A percentile compares a stretch with the other conserved stretches of the same genome.
These are phyloP conservation scores for Oreochromis spilurus DNA, from an alignment of 2,113 vertebrate species.

Conservation along the genomic window DNA sequence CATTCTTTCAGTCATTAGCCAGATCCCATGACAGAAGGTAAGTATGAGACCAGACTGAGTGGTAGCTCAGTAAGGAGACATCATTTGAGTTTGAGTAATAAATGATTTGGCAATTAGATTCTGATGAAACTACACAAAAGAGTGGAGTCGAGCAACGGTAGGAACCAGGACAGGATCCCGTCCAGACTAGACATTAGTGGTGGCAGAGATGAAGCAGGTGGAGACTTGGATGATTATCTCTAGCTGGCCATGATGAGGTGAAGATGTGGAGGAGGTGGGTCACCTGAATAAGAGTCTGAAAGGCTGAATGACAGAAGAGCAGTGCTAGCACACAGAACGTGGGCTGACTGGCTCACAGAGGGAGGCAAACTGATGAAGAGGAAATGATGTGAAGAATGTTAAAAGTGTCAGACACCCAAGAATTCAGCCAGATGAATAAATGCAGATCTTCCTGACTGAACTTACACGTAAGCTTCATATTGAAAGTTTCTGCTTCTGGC, in stretches of 20 bases:
- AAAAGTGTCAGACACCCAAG: not conserved
- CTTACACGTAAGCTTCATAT: not conserved
- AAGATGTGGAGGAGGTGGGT: not conserved
- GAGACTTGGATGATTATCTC: not conserved
- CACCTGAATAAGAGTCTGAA: not conserved
- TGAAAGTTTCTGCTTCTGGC: not conserved
- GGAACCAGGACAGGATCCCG: not conserved
- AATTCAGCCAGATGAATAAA: not conserved
- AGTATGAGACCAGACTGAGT: not conserved
- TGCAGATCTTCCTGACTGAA: not conserved
- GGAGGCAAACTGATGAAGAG: not conserved
- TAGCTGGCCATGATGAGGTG: not conserved
- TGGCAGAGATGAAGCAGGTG: not conserved
- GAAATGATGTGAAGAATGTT: not conserved
- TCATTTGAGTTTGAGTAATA: not conserved
- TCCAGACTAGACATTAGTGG: not conserved
- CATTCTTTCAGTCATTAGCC: not conserved
- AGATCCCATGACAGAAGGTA: not conserved
- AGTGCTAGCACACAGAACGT: not conserved
- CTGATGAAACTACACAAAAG: not conserved
- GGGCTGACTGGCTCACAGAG: not conserved
- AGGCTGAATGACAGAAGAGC: not conserved
- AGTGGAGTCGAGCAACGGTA: not conserved
- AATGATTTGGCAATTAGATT: not conserved
- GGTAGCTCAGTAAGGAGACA: not conserved